These are phyloP conservation scores for Enteromius trimaculatus DNA, from an alignment of 2,797 vertebrate genomes.

Conservation along the genomic window DNA sequence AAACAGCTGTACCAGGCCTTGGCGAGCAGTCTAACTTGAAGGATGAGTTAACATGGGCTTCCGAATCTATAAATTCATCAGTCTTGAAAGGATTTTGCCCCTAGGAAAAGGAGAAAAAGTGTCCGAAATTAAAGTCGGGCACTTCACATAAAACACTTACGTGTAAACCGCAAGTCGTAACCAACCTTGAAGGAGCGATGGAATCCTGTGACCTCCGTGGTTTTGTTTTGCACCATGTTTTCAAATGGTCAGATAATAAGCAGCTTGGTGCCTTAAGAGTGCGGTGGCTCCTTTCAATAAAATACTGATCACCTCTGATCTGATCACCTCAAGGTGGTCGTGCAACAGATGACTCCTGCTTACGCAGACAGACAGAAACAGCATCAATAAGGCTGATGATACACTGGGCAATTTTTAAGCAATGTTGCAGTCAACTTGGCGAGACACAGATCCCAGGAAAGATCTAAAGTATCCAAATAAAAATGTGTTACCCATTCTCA, in stretches of 20 bases:
- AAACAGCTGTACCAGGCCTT: conserved; percentile 81
- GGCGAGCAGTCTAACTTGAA: conserved; percentile 87
- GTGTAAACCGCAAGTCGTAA: neutral
- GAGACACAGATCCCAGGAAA: too few species aligned
- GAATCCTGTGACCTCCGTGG: conserved; percentile 87
- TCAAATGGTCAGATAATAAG: conserved; percentile 53
- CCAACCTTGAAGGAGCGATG: conserved; percentile 93
- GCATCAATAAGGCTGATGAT: neutral
- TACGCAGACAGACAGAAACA: neutral
- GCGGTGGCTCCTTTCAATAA: conserved; percentile 9
- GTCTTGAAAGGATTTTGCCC: conserved; percentile 92
- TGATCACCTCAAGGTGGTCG: conserved; percentile 34
- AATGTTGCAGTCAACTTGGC: too few species aligned
- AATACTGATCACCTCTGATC: conserved; percentile 29
- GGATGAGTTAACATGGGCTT: conserved; percentile 82
- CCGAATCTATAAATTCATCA: conserved; percentile 83
- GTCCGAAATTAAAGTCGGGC: neutral
- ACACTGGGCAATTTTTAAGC: too few species aligned
- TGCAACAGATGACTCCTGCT: conserved; percentile 35
- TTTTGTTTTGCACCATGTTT: conserved; percentile 94
- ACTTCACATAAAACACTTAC: neutral
- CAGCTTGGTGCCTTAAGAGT: conserved; percentile 1
- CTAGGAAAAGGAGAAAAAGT: conserved; percentile 66
- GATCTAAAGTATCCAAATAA: too few species aligned
- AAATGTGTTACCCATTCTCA: too few species aligned